Evolutionary conservation across 2,888 invertebrate genomes (phyloP), one percentile per base, ranked within the genome.

Genomic region (Cheilosia grossa): DNA sequence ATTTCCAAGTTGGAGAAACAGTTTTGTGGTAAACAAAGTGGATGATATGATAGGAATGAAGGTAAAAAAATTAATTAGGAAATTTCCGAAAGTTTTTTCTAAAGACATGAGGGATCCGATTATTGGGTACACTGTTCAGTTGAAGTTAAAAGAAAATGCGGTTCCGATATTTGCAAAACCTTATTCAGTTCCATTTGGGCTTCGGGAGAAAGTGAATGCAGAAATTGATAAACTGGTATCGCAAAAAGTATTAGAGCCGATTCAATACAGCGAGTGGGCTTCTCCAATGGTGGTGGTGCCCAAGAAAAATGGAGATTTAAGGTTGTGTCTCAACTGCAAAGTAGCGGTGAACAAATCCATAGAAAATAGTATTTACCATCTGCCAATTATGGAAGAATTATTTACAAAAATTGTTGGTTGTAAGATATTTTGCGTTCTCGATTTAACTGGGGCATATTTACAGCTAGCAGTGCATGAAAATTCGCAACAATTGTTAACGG

Each of bases 371-470:
- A 53, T 78, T 40, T 86, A 82, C 51, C 77, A 72, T 37, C 63
- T 81, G 47, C 73, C 58, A 4, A 47, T 72, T 21, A 86, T 78
- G 17, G 54, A 74, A 44, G 77, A 81, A 30, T 63, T 86, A 53
- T 72, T 72, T 42, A 61, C 72, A 40, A 72, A 53, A 1, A 53
- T 61, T 30, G 33, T 42, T 40, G 53, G 10, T 15, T 61, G 53
- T 30, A 42, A 51, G 30, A 15, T 30, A 4, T 70, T 61, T 53
- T 72, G 72, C 30, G 72, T 61, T 61, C 53, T 72, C 4, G 72
- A 61, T 54, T 42, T 72, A 19, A 40, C 72, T 17, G 61, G 72
- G 9, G 72, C 72, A 13, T 27, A 27, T 27, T 44, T 44, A n/a
- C 13, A 10, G 13, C 6, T 15, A 3, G 54, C 24, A 9, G 24